phyloP scores from a whole-genome alignment of 2,113 vertebrate genomes.

The Paradisaea rubra region DNA sequence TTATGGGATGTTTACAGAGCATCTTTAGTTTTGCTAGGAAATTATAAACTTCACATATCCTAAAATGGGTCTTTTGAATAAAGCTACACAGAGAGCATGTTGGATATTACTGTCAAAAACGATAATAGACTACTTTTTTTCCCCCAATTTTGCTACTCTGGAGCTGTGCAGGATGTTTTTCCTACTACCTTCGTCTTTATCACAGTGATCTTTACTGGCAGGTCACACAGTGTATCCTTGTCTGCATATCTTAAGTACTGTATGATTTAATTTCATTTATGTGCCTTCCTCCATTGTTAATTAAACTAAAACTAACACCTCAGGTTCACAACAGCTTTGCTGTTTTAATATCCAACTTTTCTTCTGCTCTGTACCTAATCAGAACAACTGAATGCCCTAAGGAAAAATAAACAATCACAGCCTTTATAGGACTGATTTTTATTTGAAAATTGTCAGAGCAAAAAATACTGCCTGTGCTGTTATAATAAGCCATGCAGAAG shows the following conservation, averaged over 20 bases:
- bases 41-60: neutral
- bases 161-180: neutral
- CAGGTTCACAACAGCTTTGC: neutral
- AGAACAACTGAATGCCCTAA: neutral
- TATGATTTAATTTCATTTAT: neutral
- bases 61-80: neutral
- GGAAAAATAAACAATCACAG: conserved; percentile 32
- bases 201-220: neutral
- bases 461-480: conserved; percentile 13
- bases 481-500: conserved; percentile 39
- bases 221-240: neutral
- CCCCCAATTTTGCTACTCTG: neutral
- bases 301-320: conserved; percentile 22
- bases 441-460: conserved; percentile 28
- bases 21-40: neutral
- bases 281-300: neutral
- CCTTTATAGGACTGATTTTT: conserved; percentile 12
- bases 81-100: neutral
- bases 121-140: neutral
- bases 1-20: neutral
- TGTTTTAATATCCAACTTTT: neutral
- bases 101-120: neutral
- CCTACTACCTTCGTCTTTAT: neutral
- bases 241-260: neutral
- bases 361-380: neutral